phyloP scores from a whole-genome alignment of 2,797 vertebrate genomes.

The Rachycentron canadum region DNA sequence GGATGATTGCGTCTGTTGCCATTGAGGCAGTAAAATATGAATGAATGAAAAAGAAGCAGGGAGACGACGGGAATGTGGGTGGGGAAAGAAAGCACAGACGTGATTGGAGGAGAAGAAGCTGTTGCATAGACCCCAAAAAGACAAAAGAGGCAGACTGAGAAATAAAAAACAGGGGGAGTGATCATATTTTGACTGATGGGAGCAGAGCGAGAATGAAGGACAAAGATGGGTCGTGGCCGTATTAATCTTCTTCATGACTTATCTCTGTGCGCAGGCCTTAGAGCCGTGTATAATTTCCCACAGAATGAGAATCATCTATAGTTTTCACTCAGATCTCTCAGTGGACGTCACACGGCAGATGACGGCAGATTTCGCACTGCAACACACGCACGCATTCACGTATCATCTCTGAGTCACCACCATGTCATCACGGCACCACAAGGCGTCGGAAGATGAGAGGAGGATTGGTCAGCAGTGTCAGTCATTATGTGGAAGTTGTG shows the following conservation, averaged over 20 bases:
- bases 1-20: slow-evolving; percentile 30
- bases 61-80: slow-evolving; percentile 59
- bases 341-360: slow-evolving; percentile 17
- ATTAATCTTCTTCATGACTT: slow-evolving; percentile 48
- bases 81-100: slow-evolving; percentile 54
- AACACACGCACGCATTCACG: slow-evolving; percentile 14
- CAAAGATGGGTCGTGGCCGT: slow-evolving; percentile 48
- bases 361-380: not conserved
- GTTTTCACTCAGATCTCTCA: slow-evolving; percentile 30
- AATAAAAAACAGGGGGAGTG: slow-evolving; percentile 34
- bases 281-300: slow-evolving; percentile 25
- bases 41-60: slow-evolving; percentile 71
- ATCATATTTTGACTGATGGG: slow-evolving; percentile 32
- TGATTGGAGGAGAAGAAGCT: slow-evolving; percentile 69
- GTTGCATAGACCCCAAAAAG: slow-evolving; percentile 50
- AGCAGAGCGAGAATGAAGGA: slow-evolving; percentile 28
- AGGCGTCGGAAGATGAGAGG: slow-evolving; percentile 17
- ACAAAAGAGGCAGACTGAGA: slow-evolving; percentile 59
- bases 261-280: slow-evolving; percentile 23
- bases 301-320: slow-evolving; percentile 19
- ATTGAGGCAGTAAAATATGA: slow-evolving; percentile 78
- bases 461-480: slow-evolving; percentile 57
- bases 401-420: slow-evolving; percentile 46
- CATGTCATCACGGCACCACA: slow-evolving; percentile 27
- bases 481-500: slow-evolving; percentile 34